Evolutionary conservation across 2,888 invertebrate species (phyloP), one percentile per base, ranked within the genome.

Genomic region (Pteria penguin): DNA sequence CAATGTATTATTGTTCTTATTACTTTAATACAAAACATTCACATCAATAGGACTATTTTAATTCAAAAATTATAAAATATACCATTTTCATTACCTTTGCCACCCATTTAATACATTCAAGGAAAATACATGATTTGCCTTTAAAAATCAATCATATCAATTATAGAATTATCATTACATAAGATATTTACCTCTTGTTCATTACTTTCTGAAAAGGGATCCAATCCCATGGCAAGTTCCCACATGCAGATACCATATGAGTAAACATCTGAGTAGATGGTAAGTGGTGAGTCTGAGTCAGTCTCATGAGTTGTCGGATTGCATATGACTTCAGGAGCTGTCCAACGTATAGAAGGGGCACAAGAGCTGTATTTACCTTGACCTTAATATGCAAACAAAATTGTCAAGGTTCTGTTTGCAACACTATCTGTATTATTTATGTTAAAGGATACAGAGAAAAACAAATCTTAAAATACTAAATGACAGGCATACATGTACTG

Each of bases 181-280:
- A 18, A 18, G 3, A 36, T n/a, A 70, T 67, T 29, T 63, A 89
- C 91, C 87, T 90, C 88, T 60, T 83, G 80, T 69, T 89, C 89
- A 31, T 88, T 88, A 18, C 89, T 84, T 5, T 90, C 90, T 29
- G 85, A 86, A 78, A 87, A 91, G 1, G 91, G 91, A 71, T 90
- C 89, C n/a, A 82, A 81, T 58, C 80, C 79, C 27, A 84, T 81
- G 4, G 86, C 75, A 4, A 90, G 67, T 74, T 91, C 91, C 90
- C 90, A 91, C 86, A 91, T 84, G 24, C 86, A 80, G 80, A 91
- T 85, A 4, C 87, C 89, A 78, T 88, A 91, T 4, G 91, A 91
- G 81, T 88, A 91, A 1, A 91, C 89, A 72, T 91, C 91, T 62
- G 86, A 85, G 0, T 84, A 81, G 8, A 84, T 79, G 0, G 87